Evolutionary conservation across 2,113 vertebrate species (phyloP).

Genomic region (Bombycilla garrulus): DNA sequence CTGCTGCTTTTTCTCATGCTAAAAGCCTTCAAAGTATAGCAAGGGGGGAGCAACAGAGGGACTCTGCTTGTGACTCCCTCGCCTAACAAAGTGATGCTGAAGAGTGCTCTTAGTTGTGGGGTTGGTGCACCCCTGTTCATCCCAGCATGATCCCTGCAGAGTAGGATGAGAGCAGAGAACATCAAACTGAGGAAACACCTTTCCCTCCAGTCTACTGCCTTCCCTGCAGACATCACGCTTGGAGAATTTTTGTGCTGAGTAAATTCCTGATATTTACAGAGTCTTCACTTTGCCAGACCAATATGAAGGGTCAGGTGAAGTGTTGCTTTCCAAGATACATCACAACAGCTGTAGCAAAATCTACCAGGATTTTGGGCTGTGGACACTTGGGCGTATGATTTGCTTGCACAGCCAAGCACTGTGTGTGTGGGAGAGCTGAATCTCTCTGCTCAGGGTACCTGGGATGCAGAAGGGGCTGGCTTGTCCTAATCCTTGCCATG

Average conservation of each 20-base stretch:
- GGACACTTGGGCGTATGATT: not conserved
- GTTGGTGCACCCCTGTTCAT: not conserved
- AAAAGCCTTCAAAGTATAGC: not conserved
- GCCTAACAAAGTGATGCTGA: not conserved
- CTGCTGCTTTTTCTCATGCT: not conserved
- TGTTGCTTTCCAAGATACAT: not conserved
- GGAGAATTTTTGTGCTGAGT: not conserved
- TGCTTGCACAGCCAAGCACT: not conserved
- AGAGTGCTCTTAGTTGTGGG: not conserved
- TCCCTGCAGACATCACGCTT: not conserved
- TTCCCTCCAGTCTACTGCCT: not conserved
- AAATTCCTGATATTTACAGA: not conserved
- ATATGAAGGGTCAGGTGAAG: not conserved
- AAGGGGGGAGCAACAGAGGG: not conserved
- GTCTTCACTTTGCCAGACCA: not conserved
- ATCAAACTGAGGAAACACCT: not conserved
- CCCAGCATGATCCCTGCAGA: not conserved
- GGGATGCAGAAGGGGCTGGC: not conserved
- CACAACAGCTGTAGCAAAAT: not conserved
- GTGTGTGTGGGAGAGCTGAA: not conserved
- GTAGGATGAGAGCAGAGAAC: not conserved
- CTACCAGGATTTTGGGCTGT: not conserved
- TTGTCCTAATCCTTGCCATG: not conserved
- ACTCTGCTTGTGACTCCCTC: not conserved
- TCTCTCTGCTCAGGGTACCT: not conserved